These are phyloP conservation scores for Camponotus vicinus DNA, from an alignment of 1,140 invertebrate species.

Conservation along the genomic window DNA sequence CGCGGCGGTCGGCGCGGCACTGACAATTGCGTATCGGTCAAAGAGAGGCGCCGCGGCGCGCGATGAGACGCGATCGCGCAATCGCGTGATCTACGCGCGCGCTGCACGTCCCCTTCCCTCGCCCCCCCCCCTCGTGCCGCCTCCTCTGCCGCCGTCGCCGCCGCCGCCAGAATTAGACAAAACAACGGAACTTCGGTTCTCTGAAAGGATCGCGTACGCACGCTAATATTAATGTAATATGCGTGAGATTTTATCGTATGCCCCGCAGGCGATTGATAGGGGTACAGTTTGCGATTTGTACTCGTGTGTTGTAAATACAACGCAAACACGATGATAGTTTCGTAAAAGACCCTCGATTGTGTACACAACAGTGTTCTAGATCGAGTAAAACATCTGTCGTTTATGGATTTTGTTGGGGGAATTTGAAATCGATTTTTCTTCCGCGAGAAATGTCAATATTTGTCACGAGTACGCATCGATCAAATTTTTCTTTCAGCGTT, in stretches of 20 bases:
- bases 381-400: neutral
- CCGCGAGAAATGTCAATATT: neutral
- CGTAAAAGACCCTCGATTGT: neutral
- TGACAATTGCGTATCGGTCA: slow-evolving; percentile 70
- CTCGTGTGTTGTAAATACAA: no score
- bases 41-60: slow-evolving; percentile 61
- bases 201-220: slow-evolving; percentile 24
- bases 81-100: slow-evolving; percentile 69
- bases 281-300: neutral
- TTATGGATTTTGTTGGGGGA: neutral
- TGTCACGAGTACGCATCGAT: neutral
- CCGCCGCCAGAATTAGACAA: slow-evolving; percentile 69
- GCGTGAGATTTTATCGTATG: neutral
- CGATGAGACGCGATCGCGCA: slow-evolving; percentile 65
- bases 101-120: neutral
- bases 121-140: no score
- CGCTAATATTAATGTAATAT: neutral
- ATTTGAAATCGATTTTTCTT: neutral
- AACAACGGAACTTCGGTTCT: slow-evolving; percentile 50
- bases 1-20: slow-evolving; percentile 73
- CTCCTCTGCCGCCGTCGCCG: neutral
- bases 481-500: neutral
- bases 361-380: neutral
- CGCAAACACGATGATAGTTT: neutral
- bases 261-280: neutral